phyloP scores from a whole-genome alignment of 2,113 vertebrate genomes.

The Cynocephalus volans region DNA sequence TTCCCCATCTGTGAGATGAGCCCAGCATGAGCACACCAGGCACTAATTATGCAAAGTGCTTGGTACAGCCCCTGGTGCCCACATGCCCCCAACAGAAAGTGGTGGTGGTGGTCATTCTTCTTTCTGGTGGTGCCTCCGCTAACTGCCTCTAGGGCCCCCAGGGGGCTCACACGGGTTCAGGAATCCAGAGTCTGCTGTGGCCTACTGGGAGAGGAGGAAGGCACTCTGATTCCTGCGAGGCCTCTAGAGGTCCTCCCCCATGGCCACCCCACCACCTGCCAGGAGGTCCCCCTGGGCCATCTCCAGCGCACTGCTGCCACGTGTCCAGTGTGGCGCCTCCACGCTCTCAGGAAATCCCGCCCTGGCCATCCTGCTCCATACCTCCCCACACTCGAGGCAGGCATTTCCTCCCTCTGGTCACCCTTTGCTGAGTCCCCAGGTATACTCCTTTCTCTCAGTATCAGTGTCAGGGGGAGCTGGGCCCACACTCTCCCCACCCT shows the following conservation, averaged over 20 bases:
- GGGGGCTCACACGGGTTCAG: neutral
- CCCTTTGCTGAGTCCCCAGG: neutral
- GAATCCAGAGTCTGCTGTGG: neutral
- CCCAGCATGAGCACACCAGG: neutral
- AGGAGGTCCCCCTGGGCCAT: neutral
- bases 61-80: neutral
- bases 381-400: neutral
- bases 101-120: neutral
- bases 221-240: neutral
- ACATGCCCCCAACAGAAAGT: accelerated
- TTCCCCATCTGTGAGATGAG: neutral
- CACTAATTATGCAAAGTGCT: no score
- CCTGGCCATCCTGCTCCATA: no score
- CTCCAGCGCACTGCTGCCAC: accelerated
- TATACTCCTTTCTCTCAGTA: neutral
- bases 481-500: neutral
- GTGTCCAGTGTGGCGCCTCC: no score
- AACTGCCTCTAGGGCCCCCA: no score
- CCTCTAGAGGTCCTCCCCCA: neutral
- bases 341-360: neutral
- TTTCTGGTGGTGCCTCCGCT: neutral
- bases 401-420: no score
- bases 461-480: neutral
- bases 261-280: neutral
- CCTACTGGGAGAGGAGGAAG: neutral